Percentiles rank a stretch among this genome's conserved stretches.
Evolutionary conservation across 2,888 invertebrate genomes (phyloP).

Genomic region (Meteorus colon): DNA sequence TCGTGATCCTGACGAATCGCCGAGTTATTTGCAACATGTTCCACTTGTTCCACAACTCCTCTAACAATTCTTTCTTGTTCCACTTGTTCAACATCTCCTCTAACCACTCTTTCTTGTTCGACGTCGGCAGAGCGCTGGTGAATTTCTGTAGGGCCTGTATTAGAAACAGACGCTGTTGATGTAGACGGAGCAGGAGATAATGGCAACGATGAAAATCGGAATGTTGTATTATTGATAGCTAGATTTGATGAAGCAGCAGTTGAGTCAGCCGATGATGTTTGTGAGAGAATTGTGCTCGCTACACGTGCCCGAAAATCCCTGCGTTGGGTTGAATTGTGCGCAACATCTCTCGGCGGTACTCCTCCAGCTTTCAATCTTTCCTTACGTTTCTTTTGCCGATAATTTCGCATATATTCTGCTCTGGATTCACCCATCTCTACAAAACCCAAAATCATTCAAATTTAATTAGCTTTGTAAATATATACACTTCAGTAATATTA

Average conservation of each 20-base stretch:
- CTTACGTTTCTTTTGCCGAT: background rate
- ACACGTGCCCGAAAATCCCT: background rate
- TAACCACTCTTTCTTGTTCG: no score
- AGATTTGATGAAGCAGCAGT: constrained; percentile 6
- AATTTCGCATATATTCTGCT: constrained; percentile 9
- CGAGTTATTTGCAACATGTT: no score
- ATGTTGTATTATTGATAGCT: background rate
- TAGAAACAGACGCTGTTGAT: background rate
- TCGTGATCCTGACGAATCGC: no score
- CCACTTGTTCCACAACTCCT: no score
- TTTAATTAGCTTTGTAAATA: no score
- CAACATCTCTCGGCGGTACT: background rate
- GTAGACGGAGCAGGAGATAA: constrained; percentile 7
- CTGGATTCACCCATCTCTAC: background rate
- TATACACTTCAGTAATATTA: no score
- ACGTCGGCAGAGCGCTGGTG: background rate
- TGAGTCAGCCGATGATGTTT: constrained; percentile 5
- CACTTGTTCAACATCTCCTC: no score
- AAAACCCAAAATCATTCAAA: background rate
- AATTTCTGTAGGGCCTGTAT: constrained; percentile 4
- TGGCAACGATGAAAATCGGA: background rate
- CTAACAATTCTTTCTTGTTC: no score
- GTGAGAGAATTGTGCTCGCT: background rate
- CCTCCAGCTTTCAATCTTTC: background rate
- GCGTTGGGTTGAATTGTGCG: constrained; percentile 1